These are phyloP conservation scores for Euclidia mi DNA, from an alignment of 2,888 invertebrate species.

Conservation along the genomic window DNA sequence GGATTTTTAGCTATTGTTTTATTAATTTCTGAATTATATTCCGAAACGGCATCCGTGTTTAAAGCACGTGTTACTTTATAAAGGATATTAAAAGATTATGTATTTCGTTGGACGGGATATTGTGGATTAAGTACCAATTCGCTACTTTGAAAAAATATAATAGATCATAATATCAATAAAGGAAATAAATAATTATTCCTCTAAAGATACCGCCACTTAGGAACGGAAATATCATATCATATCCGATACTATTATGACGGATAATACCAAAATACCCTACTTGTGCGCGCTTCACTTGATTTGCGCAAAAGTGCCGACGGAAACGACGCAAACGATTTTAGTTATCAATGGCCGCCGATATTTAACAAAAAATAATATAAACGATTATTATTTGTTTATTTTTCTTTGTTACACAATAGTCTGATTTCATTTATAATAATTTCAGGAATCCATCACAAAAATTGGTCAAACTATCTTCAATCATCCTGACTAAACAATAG, in stretches of 20 bases:
- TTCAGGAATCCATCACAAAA: constrained; percentile 11
- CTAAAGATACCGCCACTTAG: constrained; percentile 71
- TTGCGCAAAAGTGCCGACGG: constrained; percentile 78
- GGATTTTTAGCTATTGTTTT: constrained; percentile 29
- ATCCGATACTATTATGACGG: constrained; percentile 70
- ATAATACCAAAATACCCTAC: constrained; percentile 71
- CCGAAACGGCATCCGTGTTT: constrained; percentile 1
- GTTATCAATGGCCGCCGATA: constrained; percentile 65
- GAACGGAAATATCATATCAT: constrained; percentile 86
- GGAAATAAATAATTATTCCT: constrained; percentile 73
- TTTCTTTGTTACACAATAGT: constrained; percentile 29
- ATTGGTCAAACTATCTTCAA: background rate
- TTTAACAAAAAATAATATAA: constrained; percentile 52
- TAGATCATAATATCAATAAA: constrained; percentile 43
- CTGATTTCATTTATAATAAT: constrained; percentile 42
- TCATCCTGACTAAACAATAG: background rate
- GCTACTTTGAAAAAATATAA: constrained; percentile 11
- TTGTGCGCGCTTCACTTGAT: constrained; percentile 78
- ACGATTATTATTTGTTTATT: constrained; percentile 28
- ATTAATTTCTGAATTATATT: constrained; percentile 7
- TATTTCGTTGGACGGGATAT: constrained; percentile 13
- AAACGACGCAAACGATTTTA: constrained; percentile 41
- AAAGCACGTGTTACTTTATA: constrained; percentile 7
- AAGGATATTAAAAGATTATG: constrained; percentile 12
- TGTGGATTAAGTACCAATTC: constrained; percentile 10